These are phyloP conservation scores for Acanthosepion esculentum DNA, from an alignment of 2,888 invertebrate species.

Conservation along the genomic window DNA sequence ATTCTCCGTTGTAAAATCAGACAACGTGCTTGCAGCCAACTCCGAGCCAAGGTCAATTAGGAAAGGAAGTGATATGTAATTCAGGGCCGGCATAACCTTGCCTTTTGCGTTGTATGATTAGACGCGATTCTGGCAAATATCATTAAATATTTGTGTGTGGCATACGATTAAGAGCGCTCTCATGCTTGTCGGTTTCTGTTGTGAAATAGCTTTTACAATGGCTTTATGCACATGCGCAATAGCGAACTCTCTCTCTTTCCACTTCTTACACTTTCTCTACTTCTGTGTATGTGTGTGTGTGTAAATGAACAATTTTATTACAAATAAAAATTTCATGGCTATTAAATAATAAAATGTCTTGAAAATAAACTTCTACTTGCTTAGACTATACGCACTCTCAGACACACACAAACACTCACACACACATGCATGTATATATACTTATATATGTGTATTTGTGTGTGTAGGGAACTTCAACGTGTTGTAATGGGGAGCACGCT, in stretches of 20 bases:
- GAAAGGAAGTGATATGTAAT: not conserved
- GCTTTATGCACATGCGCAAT: not conserved
- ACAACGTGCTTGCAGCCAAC: not conserved
- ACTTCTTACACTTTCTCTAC: too few relatives aligned
- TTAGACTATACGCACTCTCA: too few relatives aligned
- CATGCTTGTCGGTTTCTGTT: not conserved
- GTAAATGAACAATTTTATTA: too few relatives aligned
- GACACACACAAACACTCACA: not conserved
- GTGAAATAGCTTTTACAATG: not conserved
- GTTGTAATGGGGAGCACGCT: too few relatives aligned
- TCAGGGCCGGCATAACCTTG: not conserved
- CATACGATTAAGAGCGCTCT: not conserved
- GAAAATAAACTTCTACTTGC: too few relatives aligned
- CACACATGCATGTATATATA: not conserved
- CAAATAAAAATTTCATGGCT: too few relatives aligned
- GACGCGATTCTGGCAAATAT: not conserved
- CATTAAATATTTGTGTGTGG: not conserved
- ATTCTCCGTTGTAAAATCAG: not conserved
- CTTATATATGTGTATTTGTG: not conserved
- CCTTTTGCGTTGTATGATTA: not conserved
- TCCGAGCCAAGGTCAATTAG: conserved; percentile 11
- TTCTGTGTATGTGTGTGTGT: too few relatives aligned
- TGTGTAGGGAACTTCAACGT: not conserved
- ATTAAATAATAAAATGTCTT: too few relatives aligned
- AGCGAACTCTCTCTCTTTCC: not conserved